Base-by-base conservation (phyloP, 64 coral and sea anemone genomes). In the Actinia equina region DNA sequence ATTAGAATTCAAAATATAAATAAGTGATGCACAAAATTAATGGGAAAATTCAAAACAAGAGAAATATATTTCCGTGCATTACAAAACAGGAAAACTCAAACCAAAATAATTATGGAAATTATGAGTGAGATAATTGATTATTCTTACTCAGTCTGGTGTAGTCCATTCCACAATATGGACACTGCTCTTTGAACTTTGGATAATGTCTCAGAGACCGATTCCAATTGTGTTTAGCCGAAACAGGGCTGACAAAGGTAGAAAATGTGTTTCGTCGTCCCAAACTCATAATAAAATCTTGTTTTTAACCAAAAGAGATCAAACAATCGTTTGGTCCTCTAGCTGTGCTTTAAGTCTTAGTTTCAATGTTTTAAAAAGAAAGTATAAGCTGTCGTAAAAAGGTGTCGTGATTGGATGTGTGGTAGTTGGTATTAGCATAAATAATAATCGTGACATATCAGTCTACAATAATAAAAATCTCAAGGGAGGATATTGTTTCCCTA, bases 181-280 rank as follows among this genome's bases (percentile, higher is more conserved):
- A 81, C 22, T 44, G 43, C 78, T 81, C 78, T 52, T 44, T 81
- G 49, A 81, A 81, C 17, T 52, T 81, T 17, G 78, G 78, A 37
- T 44, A 81, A 81, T 81, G 78, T 22, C 78, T 52, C 43, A 81
- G 43, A 49, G 78, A 81, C 69, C 78, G 44, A 81, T 81, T 81
- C 78, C 78, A 81, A 17, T 81, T 49, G 49, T 81, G 78, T 49
- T 81, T 81, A 7, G 43, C 43, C 6, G 69, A 74, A 74, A 30
- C 9, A 15, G 69, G 69, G 10, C 23, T 74, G 9, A 30, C 69
- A 30, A 43, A 81, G 0, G 78, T 9, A 81, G 78, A 43, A 81
- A 81, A 0, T 44, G 78, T 81, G 43, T 81, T 52, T 43, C 78
- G 43, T 81, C 78, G 22, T 49, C 49, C 78, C 41, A 81, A 46